Conservation (phyloP, 2,888 invertebrate species). For the Microctonus aethiopoides region DNA sequence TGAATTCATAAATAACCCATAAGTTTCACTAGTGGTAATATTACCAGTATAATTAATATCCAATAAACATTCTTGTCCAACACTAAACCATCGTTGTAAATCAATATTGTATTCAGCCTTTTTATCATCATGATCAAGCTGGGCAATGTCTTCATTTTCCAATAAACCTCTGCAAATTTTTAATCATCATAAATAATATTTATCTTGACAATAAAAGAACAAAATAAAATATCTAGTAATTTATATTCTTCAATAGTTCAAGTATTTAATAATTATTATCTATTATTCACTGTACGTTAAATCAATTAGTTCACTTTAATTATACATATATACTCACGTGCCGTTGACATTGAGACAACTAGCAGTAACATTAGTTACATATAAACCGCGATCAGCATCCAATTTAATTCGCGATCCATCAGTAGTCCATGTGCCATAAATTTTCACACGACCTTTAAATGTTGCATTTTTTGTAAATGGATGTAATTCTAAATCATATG, state of each 20-base stretch:
- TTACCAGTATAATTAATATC: slow-evolving; percentile 76
- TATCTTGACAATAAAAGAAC: no score
- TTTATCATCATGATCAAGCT: slow-evolving; percentile 57
- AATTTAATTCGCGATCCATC: slow-evolving; percentile 74
- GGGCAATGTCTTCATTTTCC: slow-evolving; percentile 16
- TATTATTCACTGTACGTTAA: background rate
- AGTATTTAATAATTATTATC: background rate
- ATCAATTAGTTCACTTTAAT: background rate
- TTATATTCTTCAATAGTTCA: background rate
- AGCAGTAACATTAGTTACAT: slow-evolving; percentile 70
- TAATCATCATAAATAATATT: background rate
- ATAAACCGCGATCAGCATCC: slow-evolving; percentile 75
- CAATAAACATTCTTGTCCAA: slow-evolving; percentile 68
- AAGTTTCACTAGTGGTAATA: slow-evolving; percentile 73
- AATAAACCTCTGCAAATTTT: slow-evolving; percentile 8
- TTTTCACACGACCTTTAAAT: slow-evolving; percentile 77
- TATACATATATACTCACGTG: slow-evolving; percentile 52
- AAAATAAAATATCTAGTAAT: no score
- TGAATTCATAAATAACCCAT: slow-evolving; percentile 77
- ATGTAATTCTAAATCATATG: slow-evolving; percentile 76
- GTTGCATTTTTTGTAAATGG: slow-evolving; percentile 75
- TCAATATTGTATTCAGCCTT: slow-evolving; percentile 74
- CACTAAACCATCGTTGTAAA: slow-evolving; percentile 71
- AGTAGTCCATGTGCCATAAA: slow-evolving; percentile 76
- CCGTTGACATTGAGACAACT: slow-evolving; percentile 58